phyloP scores from a whole-genome alignment of 2,113 vertebrate genomes.

The Ceratotherium simum region DNA sequence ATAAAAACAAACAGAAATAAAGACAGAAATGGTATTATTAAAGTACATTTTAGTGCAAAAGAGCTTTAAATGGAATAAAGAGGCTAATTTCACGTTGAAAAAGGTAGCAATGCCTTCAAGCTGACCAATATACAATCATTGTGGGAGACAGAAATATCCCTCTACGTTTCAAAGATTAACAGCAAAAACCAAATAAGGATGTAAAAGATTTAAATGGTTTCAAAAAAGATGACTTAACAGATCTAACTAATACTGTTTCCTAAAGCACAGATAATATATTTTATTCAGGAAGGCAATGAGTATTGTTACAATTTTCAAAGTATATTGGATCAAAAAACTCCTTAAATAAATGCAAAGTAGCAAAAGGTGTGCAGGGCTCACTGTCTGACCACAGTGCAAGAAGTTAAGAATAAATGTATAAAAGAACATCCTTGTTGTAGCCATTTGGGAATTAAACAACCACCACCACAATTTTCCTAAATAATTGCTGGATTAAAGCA shows the following conservation, averaged over 20 bases:
- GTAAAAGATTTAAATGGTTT: slow-evolving; percentile 13
- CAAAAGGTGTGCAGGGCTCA: not conserved
- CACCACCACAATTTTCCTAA: not conserved
- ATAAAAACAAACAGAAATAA: not conserved
- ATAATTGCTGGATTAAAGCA: not conserved
- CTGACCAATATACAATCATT: not conserved
- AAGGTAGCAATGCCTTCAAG: not conserved
- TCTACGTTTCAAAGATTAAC: slow-evolving; percentile 17
- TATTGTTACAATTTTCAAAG: not conserved
- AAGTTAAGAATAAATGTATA: not conserved
- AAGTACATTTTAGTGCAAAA: not conserved
- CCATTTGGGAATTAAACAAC: not conserved
- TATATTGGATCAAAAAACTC: not conserved
- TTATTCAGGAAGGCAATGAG: not conserved
- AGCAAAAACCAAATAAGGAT: not conserved
- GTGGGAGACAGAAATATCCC: not conserved
- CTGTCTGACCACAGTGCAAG: not conserved
- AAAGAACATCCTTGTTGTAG: not conserved
- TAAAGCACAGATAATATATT: slow-evolving; percentile 2
- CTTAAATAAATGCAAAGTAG: not conserved
- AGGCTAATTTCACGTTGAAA: not conserved
- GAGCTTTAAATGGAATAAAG: not conserved
- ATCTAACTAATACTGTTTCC: not conserved
- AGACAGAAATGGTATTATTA: not conserved
- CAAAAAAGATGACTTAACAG: not conserved